phyloP scores from a whole-genome alignment of 2,888 invertebrate species.

The Ichneumoninae sp. region DNA sequence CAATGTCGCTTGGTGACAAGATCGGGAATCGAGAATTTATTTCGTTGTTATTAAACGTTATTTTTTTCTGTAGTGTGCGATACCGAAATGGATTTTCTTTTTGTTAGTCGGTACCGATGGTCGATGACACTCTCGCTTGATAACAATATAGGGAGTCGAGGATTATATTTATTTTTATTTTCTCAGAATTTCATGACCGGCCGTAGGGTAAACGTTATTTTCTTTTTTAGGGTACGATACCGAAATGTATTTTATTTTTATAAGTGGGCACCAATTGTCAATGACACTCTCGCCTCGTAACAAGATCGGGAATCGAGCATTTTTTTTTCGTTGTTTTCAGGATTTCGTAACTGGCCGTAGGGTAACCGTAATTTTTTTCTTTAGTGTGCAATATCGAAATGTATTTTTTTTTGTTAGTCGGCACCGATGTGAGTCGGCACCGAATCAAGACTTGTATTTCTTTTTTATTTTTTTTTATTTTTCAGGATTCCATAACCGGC shows the following conservation, averaged over 20 bases:
- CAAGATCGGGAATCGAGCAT: no score
- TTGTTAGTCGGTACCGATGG: neutral
- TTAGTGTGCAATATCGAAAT: no score
- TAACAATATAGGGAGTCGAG: neutral
- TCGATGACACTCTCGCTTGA: no score
- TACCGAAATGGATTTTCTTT: neutral
- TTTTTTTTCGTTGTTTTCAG: no score
- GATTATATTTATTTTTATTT: neutral
- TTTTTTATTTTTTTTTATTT: neutral
- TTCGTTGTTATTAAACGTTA: neutral
- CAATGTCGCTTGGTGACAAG: neutral
- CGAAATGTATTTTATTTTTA: neutral
- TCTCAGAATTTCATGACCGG: conserved; percentile 3
- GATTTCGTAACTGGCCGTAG: no score
- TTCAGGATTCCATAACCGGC: conserved; percentile 5
- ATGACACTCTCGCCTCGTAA: neutral
- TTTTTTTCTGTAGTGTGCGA: neutral
- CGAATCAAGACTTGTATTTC: neutral
- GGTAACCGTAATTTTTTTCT: no score
- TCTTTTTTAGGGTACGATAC: conserved; percentile 1
- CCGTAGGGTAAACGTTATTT: conserved; percentile 2
- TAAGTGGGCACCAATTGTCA: neutral
- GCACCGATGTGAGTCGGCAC: no score
- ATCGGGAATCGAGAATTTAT: neutral
- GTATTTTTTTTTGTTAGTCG: no score